Percentiles rank a stretch among this genome's conserved stretches.
Conservation (phyloP, 2,113 vertebrate genomes). For the Monopterus albus region DNA sequence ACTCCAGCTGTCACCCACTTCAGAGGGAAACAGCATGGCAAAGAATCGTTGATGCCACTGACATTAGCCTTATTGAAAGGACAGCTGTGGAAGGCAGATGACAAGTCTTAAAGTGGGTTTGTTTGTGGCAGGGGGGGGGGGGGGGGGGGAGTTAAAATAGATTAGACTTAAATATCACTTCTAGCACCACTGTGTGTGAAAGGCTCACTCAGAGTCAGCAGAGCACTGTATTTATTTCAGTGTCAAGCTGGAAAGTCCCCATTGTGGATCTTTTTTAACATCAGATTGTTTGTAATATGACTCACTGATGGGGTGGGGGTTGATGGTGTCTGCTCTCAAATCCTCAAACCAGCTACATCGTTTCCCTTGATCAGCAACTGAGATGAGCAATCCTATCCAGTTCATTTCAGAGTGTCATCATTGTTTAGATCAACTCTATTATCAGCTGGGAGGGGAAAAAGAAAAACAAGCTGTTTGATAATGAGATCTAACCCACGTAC, state of each 20-base stretch:
- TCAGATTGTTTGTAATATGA: slow-evolving; percentile 52
- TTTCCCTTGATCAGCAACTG: slow-evolving; percentile 28
- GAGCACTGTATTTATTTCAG: slow-evolving; percentile 46
- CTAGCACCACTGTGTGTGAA: slow-evolving; percentile 48
- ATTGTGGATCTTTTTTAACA: slow-evolving; percentile 54
- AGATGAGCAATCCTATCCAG: slow-evolving; percentile 56
- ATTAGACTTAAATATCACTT: slow-evolving; percentile 63
- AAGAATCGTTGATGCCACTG: slow-evolving; percentile 65
- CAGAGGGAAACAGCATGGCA: slow-evolving; percentile 42
- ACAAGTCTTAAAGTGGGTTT: slow-evolving; percentile 69
- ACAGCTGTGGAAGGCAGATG: slow-evolving; percentile 73
- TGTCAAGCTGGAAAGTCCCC: slow-evolving; percentile 35
- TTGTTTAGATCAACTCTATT: slow-evolving; percentile 37
- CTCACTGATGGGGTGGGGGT: slow-evolving; percentile 45
- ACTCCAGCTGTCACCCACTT: slow-evolving; percentile 59
- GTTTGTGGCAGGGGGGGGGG: slow-evolving; percentile 42
- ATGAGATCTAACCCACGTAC: neutral
- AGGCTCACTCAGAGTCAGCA: slow-evolving; percentile 37
- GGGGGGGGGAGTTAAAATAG: slow-evolving; percentile 76
- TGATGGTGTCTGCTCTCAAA: slow-evolving; percentile 26
- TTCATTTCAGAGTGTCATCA: slow-evolving; percentile 23
- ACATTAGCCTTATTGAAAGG: slow-evolving; percentile 75
- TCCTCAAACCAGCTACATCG: slow-evolving; percentile 17
- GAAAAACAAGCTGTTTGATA: slow-evolving; percentile 30
- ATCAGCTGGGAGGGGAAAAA: slow-evolving; percentile 33